Base-by-base conservation (phyloP, 1,140 invertebrate genomes). In the Neodiprion virginianus region DNA sequence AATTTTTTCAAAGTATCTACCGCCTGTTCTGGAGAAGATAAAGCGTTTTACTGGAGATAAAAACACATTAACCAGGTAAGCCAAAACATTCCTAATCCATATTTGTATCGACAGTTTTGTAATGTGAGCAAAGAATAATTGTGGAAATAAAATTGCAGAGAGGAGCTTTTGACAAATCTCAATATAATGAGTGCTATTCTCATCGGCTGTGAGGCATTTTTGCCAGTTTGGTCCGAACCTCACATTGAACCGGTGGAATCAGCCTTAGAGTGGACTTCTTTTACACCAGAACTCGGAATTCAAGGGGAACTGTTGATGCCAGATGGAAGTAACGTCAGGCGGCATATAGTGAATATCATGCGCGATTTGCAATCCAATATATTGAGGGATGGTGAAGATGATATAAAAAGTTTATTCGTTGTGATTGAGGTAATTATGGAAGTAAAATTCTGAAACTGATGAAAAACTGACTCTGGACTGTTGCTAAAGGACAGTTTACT, bases 331-430 rank as follows among this genome's bases (percentile, higher is more conserved):
- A 94, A 94, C 83, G 88, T 94, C 7, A 88, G 93, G 73, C 84
- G 88, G 75, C 83, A 85, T 53, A 80, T 95, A 1, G 87, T 88
- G 3, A 84, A 90, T 67, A 80, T 89, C 5, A 88, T 94, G 74
- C 85, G 88, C 17, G 79, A 84, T 72, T 80, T 94, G 5, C 90
- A 93, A 77, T 85, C 87, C 65, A 88, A 90, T 76, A 88, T 95
- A 76, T 82, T 93, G n/a, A 84, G 89, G 53, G 87, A 89, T 67
- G 87, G 88, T 72, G 93, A 94, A 84, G 94, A 96, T 83, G 94
- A 96, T 83, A 95, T 93, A 0, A 94, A 94, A 79, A 92, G 93
- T 75, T 88, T 95, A 40, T 89, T 89, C 75, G 84, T 86, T 74
- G 83, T 96, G 23, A 90, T 94, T 69, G 84, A 84, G 78, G 90